Percentiles rank a stretch among this genome's conserved stretches.
phyloP scores from a whole-genome alignment of 2,888 invertebrate genomes.

The Teleiodes luculella region DNA sequence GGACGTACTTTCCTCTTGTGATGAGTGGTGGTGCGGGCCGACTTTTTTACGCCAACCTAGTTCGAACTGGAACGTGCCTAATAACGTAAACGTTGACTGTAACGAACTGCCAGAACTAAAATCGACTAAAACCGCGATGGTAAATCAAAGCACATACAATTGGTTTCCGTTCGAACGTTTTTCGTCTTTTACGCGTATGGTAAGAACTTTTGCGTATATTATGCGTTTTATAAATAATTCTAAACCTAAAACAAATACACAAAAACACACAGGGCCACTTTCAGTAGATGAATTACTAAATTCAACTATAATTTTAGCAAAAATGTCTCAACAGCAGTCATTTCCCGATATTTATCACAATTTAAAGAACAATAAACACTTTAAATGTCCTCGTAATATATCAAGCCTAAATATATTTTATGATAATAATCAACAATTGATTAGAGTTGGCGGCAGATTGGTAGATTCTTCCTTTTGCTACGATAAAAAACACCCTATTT shows the following conservation, averaged over 20 bases:
- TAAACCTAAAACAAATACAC: not conserved
- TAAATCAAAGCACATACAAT: not conserved
- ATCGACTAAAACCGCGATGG: not conserved
- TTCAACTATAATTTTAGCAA: constrained; percentile 1
- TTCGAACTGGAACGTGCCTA: not conserved
- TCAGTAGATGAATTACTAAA: constrained; percentile 1
- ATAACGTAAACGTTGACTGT: too few relatives aligned
- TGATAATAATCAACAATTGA: constrained; percentile 1
- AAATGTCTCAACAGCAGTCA: constrained; percentile 7
- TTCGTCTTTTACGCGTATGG: not conserved
- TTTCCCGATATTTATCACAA: constrained; percentile 2
- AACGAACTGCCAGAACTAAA: not conserved
- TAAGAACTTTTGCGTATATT: constrained; percentile 8
- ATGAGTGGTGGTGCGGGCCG: constrained; percentile 5
- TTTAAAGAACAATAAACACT: not conserved
- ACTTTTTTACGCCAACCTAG: not conserved
- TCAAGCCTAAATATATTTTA: constrained; percentile 1
- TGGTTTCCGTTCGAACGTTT: not conserved
- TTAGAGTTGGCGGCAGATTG: constrained; percentile 9
- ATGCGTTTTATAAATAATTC: constrained; percentile 15
- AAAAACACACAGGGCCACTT: not conserved
- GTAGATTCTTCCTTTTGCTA: not conserved
- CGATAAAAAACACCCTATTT: constrained; percentile 8
- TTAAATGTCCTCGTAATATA: not conserved
- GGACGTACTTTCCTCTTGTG: not conserved